Evolutionary conservation across 2,113 vertebrate genomes (phyloP), one percentile per base, ranked within the genome.

Genomic region (Gulo gulo): DNA sequence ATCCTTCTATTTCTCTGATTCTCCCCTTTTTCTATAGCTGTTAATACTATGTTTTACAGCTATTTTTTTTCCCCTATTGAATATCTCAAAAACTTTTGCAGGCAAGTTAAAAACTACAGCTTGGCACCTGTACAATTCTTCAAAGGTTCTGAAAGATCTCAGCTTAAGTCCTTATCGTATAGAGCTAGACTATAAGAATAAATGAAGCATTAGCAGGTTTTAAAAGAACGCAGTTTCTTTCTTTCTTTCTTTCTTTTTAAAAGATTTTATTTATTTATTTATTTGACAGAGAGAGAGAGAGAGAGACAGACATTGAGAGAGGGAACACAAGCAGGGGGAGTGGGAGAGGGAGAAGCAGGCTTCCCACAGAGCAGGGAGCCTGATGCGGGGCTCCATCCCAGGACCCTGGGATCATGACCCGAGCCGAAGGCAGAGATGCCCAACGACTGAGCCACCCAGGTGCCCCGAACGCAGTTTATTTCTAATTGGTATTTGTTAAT

Each of bases 201-300:
- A 89, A 7, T 55, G 42, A 85, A 65, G 26, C 73, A 91, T 82
- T 74, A 76, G 36, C 39, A 94, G 57, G 29, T 34, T 82, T 93
- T 91, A 93, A 93, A 83, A 96, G 34, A 78, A 94, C 42, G 76
- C 34, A n/a, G 21, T 83, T 88, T 79, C 45, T 95, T 97, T 94
- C 42, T 73, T 52, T 16, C 6, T 52, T 42, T 42, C 5, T 52
- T 52, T 52, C 15, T 52, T 52, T 52, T 52, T 52, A 16, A 4
- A 16, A 52, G 50, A 52, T 52, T 52, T 52, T 52, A 52, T 52
- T 52, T 52, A 52, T 52, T 52, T 52, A 52, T 16, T 52, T 52
- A 52, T 52, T 52, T 52, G 50, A 52, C 50, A 52, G 4, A 52
- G 14, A 52, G 50, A 52, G 50, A 50, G 50, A 52, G 50, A 52